Conservation (phyloP, 2,113 vertebrate genomes). For the Phainopepla nitens region DNA sequence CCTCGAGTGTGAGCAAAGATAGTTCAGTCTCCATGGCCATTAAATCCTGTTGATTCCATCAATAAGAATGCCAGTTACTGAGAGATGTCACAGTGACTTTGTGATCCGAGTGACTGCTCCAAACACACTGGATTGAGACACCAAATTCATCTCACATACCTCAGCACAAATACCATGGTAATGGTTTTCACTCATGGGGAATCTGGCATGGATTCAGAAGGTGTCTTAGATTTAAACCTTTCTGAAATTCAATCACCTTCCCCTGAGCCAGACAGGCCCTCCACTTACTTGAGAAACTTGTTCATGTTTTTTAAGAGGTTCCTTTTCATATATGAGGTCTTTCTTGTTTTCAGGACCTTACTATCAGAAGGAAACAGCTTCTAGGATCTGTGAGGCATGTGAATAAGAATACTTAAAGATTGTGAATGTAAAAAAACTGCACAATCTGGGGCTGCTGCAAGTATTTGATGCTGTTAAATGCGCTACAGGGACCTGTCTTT, state of each 20-base stretch:
- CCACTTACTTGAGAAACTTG: conserved; percentile 17
- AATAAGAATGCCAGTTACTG: conserved; percentile 20
- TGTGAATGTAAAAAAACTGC: neutral
- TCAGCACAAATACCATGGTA: neutral
- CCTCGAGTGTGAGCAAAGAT: neutral
- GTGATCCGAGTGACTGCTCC: conserved; percentile 27
- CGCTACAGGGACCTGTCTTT: neutral
- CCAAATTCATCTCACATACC: conserved; percentile 43
- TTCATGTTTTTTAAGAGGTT: conserved; percentile 48
- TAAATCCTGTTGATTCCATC: conserved; percentile 56
- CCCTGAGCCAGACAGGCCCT: neutral
- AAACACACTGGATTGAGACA: conserved; percentile 18
- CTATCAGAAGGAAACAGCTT: neutral
- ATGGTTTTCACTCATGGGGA: conserved; percentile 10
- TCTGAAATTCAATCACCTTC: conserved; percentile 50
- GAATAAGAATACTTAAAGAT: neutral
- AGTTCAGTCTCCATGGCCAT: conserved; percentile 22
- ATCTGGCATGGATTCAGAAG: conserved; percentile 14
- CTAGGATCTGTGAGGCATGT: neutral
- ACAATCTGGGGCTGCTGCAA: neutral
- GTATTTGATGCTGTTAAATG: neutral
- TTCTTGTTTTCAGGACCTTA: conserved; percentile 7
- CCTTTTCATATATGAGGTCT: conserved; percentile 32
- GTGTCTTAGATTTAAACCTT: conserved; percentile 16
- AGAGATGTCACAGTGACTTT: conserved; percentile 31